Base-by-base conservation (phyloP, 2,888 invertebrate species). In the Meliscaeva auricollis region DNA sequence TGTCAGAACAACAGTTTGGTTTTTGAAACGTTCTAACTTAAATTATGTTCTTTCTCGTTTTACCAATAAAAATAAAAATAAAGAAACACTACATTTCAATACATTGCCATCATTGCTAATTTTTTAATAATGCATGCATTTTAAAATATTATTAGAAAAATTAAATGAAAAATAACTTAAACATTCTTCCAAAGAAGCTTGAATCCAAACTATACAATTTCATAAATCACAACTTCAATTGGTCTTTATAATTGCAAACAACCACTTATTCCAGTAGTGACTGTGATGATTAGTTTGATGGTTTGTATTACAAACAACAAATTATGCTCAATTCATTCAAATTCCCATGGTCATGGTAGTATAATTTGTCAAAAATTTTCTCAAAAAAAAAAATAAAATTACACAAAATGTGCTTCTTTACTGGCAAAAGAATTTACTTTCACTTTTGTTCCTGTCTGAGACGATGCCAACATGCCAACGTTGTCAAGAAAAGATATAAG, bases 341-440 rank as follows among this genome's bases (percentile, higher is more conserved):
- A 69, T 68, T 78, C 79, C 46, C 84, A 70, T 70, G 58, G 64
- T 41, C 20, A 30, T 70, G 78, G 26, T 9, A 52, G 38, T 58
- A 56, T 75, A 70, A 66, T 75, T 79, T 79, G 73, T 74, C 78
- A 74, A 84, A 38, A 78, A 70, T 26, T 69, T 60, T 56, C 26
- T 30, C 9, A 26, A 62, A 44, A 58, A 58, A 13, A 38, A 56
- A 56, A 73, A 62, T 32, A 3, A 38, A 58, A 41, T 9, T 38
- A 11, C 7, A 15, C 13, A 22, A 56, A 73, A 69, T n/a, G 7
- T 60, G 9, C 75, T 69, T 68, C 26, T 56, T 66, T 58, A 75
- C 58, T 52, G 20, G 52, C 50, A 66, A 38, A 64, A 50, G 66
- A 66, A 66, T 66, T 66, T 20, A 38, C 66, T 66, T 66, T 66